Evolutionary conservation across 2,113 vertebrate species (phyloP).

Genomic region (Python bivittatus): DNA sequence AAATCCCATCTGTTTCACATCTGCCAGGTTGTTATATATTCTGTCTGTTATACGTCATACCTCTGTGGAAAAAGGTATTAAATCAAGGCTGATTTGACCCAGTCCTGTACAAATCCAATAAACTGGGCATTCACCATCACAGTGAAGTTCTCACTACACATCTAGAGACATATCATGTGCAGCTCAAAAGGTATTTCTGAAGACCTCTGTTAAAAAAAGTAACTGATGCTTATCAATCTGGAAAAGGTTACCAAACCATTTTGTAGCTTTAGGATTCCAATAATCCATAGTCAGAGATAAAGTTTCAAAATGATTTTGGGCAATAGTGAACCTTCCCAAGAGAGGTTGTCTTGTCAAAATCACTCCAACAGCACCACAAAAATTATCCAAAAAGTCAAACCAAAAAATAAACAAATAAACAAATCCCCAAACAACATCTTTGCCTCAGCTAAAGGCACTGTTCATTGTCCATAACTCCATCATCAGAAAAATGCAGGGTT

Average conservation of each 20-base stretch:
- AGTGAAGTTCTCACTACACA: not conserved
- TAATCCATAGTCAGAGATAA: not conserved
- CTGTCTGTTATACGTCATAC: not conserved
- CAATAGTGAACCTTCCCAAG: not conserved
- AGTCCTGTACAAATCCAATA: not conserved
- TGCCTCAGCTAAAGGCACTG: not conserved
- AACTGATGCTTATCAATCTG: not conserved
- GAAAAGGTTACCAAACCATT: not conserved
- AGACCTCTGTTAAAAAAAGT: not conserved
- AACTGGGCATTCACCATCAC: not conserved
- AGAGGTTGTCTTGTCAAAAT: not conserved
- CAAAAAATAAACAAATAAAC: not conserved
- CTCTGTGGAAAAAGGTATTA: not conserved
- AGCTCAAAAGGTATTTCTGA: not conserved
- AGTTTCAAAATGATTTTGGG: not conserved
- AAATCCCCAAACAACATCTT: not conserved
- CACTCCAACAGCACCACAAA: not conserved
- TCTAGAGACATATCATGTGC: not conserved
- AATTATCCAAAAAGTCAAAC: not conserved
- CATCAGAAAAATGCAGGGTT: not conserved
- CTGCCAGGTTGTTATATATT: not conserved
- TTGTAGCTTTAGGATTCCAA: not conserved
- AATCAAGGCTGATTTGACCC: not conserved
- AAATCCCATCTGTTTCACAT: not conserved
- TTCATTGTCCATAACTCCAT: not conserved